Base-by-base conservation (phyloP, 2,797 vertebrate species). In the Champsocephalus gunnari region DNA sequence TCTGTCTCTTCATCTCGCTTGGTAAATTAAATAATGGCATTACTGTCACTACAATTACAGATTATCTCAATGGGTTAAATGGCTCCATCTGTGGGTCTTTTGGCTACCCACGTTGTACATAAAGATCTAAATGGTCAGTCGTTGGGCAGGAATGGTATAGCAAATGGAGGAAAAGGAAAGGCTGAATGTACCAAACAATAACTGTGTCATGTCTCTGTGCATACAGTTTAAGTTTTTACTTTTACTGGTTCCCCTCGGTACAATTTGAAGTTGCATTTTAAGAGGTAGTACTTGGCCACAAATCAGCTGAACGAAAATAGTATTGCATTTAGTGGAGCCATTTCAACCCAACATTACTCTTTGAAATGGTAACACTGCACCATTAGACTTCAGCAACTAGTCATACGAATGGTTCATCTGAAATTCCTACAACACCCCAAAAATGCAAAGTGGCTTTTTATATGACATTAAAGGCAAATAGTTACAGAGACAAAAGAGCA, bases 281-380 rank as follows among this genome's bases (percentile, higher is more conserved):
- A 86, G 70, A 75, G 61, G 68, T 71, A 61, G 56, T 32, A 61
- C 71, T 57, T 43, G 54, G 45, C 70, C 75, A 83, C 84, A 85
- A 84, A 87, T 90, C 82, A 84, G 67, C 24, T 61, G 49, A 79
- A 71, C 63, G 59, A 59, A 79, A 38, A 51, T 53, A 80, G 57
- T 80, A 73, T 79, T 77, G 73, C 84, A 80, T 80, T 86, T 81
- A 80, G 74, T 64, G 76, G 57, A 80, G 76, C 73, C 82, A 80
- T 87, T 91, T 85, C 48, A 77, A 85, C 63, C 47, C 55, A 41
- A 24, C 73, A 82, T 91, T 61, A 80, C 73, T 92, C 87, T 89
- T 79, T 72, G 78, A 83, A 90, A 92, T 85, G 73, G 83, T 82
- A 85, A 88, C 82, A 75, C 77, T 75, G 75, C 66, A 66, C 79